Conservation (phyloP, 2,797 vertebrate species). For the Muscicapa striata region DNA sequence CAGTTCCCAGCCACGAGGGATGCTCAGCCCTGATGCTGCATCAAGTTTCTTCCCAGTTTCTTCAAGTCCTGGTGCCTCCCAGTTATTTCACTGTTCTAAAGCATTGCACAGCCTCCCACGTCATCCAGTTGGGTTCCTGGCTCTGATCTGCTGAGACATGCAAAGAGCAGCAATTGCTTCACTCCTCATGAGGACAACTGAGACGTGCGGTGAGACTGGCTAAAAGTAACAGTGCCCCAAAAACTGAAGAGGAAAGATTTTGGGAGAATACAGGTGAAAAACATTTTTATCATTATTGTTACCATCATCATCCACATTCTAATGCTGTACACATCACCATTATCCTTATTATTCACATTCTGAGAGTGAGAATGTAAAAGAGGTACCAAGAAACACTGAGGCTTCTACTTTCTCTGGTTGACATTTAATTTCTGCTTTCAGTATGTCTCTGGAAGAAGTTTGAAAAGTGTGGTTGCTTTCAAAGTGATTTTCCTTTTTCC, state of each 20-base stretch:
- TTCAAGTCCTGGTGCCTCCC: background rate
- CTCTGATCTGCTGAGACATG: background rate
- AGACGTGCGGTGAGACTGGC: background rate
- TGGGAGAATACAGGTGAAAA: background rate
- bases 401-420: background rate
- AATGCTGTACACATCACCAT: background rate
- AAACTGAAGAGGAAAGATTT: background rate
- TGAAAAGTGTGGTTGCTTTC: background rate
- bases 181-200: fast-evolving
- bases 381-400: background rate
- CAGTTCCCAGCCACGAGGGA: background rate
- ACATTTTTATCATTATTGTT: background rate
- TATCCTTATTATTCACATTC: background rate
- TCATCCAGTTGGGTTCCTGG: fast-evolving
- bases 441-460: background rate
- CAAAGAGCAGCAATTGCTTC: background rate
- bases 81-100: background rate
- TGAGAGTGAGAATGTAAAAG: background rate
- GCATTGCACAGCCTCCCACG: background rate
- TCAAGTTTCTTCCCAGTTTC: background rate
- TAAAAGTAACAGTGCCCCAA: background rate
- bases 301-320: background rate
- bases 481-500: background rate
- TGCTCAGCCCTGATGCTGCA: background rate
- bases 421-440: background rate